phyloP scores from a whole-genome alignment of 2,797 vertebrate genomes.

The Myotis myotis region DNA sequence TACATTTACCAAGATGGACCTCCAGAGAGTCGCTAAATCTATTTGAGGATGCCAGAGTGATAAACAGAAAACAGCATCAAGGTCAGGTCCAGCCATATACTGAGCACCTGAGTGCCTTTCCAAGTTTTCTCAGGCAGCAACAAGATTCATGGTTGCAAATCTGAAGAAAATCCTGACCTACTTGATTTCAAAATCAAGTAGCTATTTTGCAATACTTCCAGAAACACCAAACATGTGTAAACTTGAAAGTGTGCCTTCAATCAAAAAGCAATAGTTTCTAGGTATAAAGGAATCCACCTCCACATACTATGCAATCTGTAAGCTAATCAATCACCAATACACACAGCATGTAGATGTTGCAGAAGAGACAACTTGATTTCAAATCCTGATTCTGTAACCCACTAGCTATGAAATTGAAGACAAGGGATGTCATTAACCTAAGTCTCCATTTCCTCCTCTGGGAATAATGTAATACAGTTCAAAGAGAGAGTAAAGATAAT shows the following conservation, averaged over 20 bases:
- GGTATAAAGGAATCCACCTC: neutral
- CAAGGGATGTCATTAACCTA: neutral
- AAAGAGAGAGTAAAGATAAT: neutral
- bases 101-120: neutral
- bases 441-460: neutral
- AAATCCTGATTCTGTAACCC: neutral
- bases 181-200: neutral
- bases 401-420: neutral
- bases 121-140: neutral
- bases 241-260: conserved; percentile 9
- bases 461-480: neutral
- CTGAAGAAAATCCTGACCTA: neutral
- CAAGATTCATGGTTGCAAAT: neutral
- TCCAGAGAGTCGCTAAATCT: neutral
- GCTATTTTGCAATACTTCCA: neutral
- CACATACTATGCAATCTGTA: neutral
- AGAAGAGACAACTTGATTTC: neutral
- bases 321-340: neutral
- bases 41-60: neutral
- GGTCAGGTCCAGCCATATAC: neutral
- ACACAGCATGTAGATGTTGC: neutral
- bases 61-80: neutral
- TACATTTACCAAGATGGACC: neutral
- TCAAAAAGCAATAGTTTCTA: neutral
- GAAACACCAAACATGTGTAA: neutral